Evolutionary conservation across 2,113 vertebrate species (phyloP).

Genomic region (Notothenia coriiceps): DNA sequence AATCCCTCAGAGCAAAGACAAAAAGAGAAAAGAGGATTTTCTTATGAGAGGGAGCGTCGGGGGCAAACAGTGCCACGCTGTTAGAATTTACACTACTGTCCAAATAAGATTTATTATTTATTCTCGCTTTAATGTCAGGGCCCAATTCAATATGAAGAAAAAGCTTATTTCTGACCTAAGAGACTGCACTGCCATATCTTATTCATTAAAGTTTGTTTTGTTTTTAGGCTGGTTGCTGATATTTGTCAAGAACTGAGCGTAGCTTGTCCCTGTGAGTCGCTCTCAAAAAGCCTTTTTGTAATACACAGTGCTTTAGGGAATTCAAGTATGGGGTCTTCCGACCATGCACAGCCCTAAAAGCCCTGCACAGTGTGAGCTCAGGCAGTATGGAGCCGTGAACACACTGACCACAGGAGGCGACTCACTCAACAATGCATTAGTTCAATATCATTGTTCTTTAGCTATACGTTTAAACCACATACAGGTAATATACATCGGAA

Average conservation of each 20-base stretch:
- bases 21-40: slow-evolving; percentile 14
- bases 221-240: slow-evolving; percentile 19
- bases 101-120: slow-evolving; percentile 72
- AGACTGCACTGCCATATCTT: slow-evolving; percentile 31
- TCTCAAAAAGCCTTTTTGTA: slow-evolving; percentile 43
- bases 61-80: slow-evolving; percentile 6
- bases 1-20: not conserved
- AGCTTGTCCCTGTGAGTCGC: slow-evolving; percentile 16
- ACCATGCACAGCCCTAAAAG: slow-evolving; percentile 20
- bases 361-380: slow-evolving; percentile 16
- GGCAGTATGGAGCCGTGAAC: not conserved
- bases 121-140: slow-evolving; percentile 56
- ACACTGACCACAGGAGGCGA: not conserved
- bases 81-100: slow-evolving; percentile 59
- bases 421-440: not conserved
- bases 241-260: slow-evolving; percentile 21
- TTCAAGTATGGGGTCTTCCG: slow-evolving; percentile 29
- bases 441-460: not conserved
- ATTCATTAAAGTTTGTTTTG: slow-evolving; percentile 46
- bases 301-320: slow-evolving; percentile 45
- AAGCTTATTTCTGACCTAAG: not conserved
- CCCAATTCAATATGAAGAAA: slow-evolving; percentile 38
- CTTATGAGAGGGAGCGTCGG: not conserved
- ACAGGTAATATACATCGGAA: not conserved
- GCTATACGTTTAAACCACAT: not conserved